A percentile compares a stretch with the other conserved stretches of the same genome.
Conservation (phyloP, 2,888 invertebrate genomes). For the Trissoscelio sp. region DNA sequence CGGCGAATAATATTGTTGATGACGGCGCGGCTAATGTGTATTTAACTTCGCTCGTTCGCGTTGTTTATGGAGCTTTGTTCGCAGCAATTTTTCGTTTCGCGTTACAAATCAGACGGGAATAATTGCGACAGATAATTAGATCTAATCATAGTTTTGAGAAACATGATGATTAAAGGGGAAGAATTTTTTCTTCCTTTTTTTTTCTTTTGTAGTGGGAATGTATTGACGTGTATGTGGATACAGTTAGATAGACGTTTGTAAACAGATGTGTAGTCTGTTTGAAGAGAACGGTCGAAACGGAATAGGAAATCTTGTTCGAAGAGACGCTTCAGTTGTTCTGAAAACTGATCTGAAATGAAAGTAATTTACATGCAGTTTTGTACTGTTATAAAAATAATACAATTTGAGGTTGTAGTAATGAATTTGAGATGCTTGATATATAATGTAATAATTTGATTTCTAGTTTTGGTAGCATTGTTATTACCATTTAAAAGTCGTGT, state of each 20-base stretch:
- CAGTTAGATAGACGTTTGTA: conserved; percentile 2
- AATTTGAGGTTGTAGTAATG: too few species aligned
- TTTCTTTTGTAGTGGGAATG: too few species aligned
- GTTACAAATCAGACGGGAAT: neutral
- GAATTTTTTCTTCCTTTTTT: too few species aligned
- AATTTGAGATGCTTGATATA: too few species aligned
- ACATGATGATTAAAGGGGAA: too few species aligned
- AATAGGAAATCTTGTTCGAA: neutral
- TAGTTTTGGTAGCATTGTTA: too few species aligned
- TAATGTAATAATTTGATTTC: too few species aligned
- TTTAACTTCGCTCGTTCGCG: conserved; percentile 6
- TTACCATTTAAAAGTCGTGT: too few species aligned
- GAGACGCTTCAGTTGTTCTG: too few species aligned
- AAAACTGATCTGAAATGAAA: too few species aligned
- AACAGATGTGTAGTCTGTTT: conserved; percentile 8
- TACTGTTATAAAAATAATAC: too few species aligned
- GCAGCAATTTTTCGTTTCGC: conserved; percentile 3
- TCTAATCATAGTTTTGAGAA: conserved; percentile 9
- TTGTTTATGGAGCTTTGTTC: conserved; percentile 49
- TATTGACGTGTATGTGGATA: neutral
- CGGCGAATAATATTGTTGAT: conserved; percentile 17
- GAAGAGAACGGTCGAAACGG: conserved; percentile 6
- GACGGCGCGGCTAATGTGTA: neutral
- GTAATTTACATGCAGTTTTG: too few species aligned
- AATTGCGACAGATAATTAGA: conserved; percentile 11